Evolutionary conservation across 2,113 vertebrate genomes (phyloP), one percentile per base, ranked within the genome.

Genomic region (Camelus dromedarius): DNA sequence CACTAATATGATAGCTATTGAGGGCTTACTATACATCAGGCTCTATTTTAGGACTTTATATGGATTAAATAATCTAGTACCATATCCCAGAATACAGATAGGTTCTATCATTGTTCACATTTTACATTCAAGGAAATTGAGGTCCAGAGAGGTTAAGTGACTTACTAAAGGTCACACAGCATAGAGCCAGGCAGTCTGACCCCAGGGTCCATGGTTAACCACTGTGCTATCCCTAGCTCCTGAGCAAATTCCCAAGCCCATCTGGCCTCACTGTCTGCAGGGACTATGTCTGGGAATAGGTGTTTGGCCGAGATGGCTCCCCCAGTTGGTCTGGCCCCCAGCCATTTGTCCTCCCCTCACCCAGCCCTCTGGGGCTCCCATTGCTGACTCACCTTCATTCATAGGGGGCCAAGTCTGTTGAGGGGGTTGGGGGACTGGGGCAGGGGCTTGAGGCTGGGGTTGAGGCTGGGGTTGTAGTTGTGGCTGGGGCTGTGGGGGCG

Each of bases 301-400:
- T 13, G 50, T 28, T 86, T 56, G 91, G 60, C 35, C 28, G 3
- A 8, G 73, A 62, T 52, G 88, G 48, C 28, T 12, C 50, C 19
- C 83, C 9, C 22, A 72, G 77, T 26, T 86, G 48, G 46, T 35
- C 19, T 60, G 73, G 48, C 69, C 20, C 46, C 62, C 73, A 6
- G 42, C 8, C 73, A n/a, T 9, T 0, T 58, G 50, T 6, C 19
- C 56, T 38, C 67, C 91, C 86, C 58, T 42, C 56, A 52, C 24
- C 91, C 85, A 87, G 66, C 88, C 93, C 60, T 73, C 46, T 7
- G 64, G 76, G 30, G 20, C 2, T 64, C 35, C 56, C 67, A 32
- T 0, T 38, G n/a, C 42, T 52, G 30, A 96, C 97, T 98, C 75
- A 98, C 98, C 98, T 98, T 98, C 98, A 1, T 76, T 97, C 42